phyloP scores from a whole-genome alignment of 2,113 vertebrate genomes.

The Rhinolophus ferrumequinum region DNA sequence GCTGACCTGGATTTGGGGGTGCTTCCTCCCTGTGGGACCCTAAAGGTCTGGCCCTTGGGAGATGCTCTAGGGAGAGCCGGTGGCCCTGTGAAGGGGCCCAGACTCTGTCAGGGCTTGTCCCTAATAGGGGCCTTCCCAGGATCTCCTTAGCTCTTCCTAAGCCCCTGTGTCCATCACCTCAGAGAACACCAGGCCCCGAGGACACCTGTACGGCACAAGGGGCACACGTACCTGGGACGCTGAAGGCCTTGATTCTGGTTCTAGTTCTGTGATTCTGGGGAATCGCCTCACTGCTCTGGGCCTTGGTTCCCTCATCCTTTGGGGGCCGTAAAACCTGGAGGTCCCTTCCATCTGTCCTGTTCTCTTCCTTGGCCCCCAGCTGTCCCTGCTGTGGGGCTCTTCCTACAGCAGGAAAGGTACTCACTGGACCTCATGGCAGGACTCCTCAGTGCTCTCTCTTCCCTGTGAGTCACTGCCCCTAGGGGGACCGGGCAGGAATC shows the following conservation, averaged over 20 bases:
- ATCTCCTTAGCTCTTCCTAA: not conserved
- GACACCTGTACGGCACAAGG: not conserved
- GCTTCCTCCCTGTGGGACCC: not conserved
- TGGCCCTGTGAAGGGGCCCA: not conserved
- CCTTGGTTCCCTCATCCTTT: not conserved
- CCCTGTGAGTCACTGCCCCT: not conserved
- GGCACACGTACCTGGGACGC: not conserved
- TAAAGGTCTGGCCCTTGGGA: not conserved
- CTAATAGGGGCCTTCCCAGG: not conserved
- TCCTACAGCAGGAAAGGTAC: not conserved
- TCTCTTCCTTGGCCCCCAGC: not conserved
- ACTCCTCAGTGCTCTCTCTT: not conserved
- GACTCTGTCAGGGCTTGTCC: not conserved
- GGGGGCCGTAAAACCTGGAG: no score
- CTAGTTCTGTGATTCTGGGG: not conserved
- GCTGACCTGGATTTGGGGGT: not conserved
- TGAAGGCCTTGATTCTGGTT: not conserved
- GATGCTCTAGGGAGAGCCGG: not conserved
- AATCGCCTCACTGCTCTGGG: not conserved
- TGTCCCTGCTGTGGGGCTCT: not conserved
- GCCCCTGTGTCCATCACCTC: not conserved
- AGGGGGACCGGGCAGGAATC: not conserved
- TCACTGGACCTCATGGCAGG: not conserved
- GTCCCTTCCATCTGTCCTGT: not conserved
- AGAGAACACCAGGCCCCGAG: not conserved